A percentile compares a stretch with the other conserved stretches of the same genome.
Conservation (phyloP, 2,797 vertebrate species). For the Lophius americanus region DNA sequence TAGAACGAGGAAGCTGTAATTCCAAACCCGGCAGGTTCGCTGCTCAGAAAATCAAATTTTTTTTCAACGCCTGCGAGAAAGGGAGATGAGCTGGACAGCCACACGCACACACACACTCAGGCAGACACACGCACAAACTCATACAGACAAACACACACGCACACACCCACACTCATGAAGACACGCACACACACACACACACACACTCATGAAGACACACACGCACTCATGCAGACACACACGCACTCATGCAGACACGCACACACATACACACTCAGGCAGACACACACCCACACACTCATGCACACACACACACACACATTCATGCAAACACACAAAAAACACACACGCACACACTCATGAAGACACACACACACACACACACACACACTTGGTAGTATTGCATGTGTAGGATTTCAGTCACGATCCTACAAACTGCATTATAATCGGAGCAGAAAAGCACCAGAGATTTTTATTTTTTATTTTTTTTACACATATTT, state of each 20-base stretch:
- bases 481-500: too few species aligned
- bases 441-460: not conserved
- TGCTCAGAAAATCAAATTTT: conserved; percentile 4
- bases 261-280: not conserved
- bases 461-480: too few species aligned
- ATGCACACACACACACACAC: not conserved
- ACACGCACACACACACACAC: not conserved
- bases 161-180: too few species aligned
- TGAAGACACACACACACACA: not conserved
- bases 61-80: not conserved
- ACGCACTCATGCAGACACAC: not conserved
- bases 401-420: not conserved
- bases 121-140: not conserved
- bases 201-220: too few species aligned
- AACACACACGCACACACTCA: too few species aligned
- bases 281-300: not conserved
- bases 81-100: not conserved
- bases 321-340: not conserved
- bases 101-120: not conserved
- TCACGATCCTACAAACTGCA: not conserved
- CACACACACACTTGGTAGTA: not conserved
- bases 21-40: not conserved
- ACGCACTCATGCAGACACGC: too few species aligned
- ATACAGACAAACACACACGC: too few species aligned
- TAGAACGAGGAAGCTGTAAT: not conserved